Evolutionary conservation across 2,797 vertebrate species (phyloP).

Genomic region (Melanogrammus aeglefinus): DNA sequence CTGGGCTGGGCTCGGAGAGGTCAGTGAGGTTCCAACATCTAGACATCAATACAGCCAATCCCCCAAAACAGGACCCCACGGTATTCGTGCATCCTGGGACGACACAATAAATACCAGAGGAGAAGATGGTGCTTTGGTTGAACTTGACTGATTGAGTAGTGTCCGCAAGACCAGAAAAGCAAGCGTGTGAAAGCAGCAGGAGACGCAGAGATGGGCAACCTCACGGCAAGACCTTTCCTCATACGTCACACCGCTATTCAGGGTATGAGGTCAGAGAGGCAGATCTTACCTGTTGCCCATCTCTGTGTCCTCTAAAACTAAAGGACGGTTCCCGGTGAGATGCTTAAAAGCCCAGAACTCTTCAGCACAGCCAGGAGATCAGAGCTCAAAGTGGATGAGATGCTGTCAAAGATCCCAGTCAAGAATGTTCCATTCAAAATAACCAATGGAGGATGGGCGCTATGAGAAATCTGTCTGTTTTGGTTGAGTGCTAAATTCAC

Average conservation of each 20-base stretch:
- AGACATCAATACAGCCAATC: neutral
- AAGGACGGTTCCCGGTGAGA: neutral
- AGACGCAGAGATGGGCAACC: neutral
- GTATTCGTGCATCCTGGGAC: neutral
- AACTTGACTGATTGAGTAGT: no score
- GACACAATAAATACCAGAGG: conserved; percentile 6
- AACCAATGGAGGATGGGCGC: no score
- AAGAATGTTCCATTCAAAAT: neutral
- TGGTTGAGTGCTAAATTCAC: neutral
- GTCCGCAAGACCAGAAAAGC: neutral
- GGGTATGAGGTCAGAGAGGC: conserved; percentile 11
- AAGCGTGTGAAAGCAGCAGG: neutral
- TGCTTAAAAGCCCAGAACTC: neutral
- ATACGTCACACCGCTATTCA: neutral
- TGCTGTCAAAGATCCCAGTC: neutral
- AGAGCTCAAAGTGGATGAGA: neutral
- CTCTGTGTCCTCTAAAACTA: conserved; percentile 24
- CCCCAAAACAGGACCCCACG: neutral
- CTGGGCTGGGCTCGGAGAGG: neutral
- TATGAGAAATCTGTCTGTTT: no score
- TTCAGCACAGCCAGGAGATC: neutral
- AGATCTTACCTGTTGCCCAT: conserved; percentile 35
- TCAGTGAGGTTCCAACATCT: neutral
- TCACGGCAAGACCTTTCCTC: neutral
- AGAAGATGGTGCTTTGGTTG: conserved; percentile 8